Evolutionary conservation across 1,140 invertebrate genomes (phyloP), one percentile per base, ranked within the genome.

Genomic region (Cheumatopsyche charites): DNA sequence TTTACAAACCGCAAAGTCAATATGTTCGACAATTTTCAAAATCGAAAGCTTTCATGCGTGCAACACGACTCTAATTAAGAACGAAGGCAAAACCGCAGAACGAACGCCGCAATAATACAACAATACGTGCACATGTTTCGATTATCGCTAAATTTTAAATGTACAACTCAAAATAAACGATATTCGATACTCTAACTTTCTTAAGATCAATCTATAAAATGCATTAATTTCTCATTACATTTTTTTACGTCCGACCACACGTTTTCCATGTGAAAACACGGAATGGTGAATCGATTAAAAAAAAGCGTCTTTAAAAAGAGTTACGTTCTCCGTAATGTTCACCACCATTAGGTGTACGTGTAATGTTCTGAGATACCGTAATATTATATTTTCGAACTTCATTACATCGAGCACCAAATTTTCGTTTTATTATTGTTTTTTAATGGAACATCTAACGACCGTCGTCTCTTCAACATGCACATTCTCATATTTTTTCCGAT

Each of bases 211-310:
- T n/a, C n/a, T n/a, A n/a, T n/a, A n/a, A n/a, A n/a, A n/a, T n/a
- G n/a, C 43, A 25, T 67, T 70, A 36, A 36, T 9, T 36, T 36
- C 3, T 36, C 67, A 73, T 73, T 73, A 73, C 72, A 25, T 42
- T 17, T 43, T 13, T 43, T 62, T 15, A 67, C 70, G 67, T 45
- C 55, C 49, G 67, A n/a, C 29, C 25, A 52, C 21, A 19, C 67
- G n/a, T 41, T n/a, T 21, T 23, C 21, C 19, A 13, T 19, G 45
- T 13, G 13, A 15, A 49, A 15, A 49, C 17, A 13, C 45, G 13
- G 13, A 15, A 49, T 49, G 45, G 45, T 13, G 45, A 19, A 15
- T 49, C 13, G 13, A 15, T 49, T n/a, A 36, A 36, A 36, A 36
- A 26, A 62, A 62, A 62, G 3, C 3, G 29, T 9, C 3, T 36